Percentiles rank a stretch among this genome's conserved stretches.
Evolutionary conservation across 2,888 invertebrate species (phyloP).

Genomic region (Erpobdella octoculata): DNA sequence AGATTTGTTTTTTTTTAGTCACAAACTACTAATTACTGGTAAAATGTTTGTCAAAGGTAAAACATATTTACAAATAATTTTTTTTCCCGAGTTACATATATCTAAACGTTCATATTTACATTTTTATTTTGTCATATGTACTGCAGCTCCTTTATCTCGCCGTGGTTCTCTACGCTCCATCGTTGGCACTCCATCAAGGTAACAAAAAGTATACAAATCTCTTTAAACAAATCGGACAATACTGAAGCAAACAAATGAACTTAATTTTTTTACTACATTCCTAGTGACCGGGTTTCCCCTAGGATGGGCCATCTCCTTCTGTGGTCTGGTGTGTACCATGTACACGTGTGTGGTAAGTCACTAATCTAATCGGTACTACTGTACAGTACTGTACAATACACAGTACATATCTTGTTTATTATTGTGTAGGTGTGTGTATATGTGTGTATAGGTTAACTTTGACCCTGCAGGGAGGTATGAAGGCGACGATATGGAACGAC

Average conservation of each 20-base stretch:
- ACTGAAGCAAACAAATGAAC: not conserved
- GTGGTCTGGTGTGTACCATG: slow-evolving; percentile 51
- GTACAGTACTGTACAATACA: not conserved
- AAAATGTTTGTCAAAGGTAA: not conserved
- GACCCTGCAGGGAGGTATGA: slow-evolving; percentile 46
- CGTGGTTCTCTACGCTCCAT: slow-evolving; percentile 78
- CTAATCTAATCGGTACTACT: too few relatives aligned
- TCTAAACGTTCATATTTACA: too few relatives aligned
- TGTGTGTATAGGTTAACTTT: not conserved
- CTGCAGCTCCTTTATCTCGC: slow-evolving; percentile 59
- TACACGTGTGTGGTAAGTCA: slow-evolving; percentile 52
- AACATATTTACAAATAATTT: not conserved
- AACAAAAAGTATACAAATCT: not conserved
- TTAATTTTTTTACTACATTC: slow-evolving; percentile 22
- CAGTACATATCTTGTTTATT: not conserved
- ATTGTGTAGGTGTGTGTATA: not conserved
- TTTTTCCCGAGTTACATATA: not conserved
- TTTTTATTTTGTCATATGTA: too few relatives aligned
- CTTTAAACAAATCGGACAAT: not conserved
- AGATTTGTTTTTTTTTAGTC: not conserved
- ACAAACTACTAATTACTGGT: not conserved
- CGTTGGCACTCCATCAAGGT: slow-evolving; percentile 65
- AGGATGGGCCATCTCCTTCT: slow-evolving; percentile 45
- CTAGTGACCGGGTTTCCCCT: slow-evolving; percentile 50
- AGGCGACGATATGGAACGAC: slow-evolving; percentile 48